Evolutionary conservation across 2,797 vertebrate species (phyloP).

Genomic region (Neoniphon sammara): DNA sequence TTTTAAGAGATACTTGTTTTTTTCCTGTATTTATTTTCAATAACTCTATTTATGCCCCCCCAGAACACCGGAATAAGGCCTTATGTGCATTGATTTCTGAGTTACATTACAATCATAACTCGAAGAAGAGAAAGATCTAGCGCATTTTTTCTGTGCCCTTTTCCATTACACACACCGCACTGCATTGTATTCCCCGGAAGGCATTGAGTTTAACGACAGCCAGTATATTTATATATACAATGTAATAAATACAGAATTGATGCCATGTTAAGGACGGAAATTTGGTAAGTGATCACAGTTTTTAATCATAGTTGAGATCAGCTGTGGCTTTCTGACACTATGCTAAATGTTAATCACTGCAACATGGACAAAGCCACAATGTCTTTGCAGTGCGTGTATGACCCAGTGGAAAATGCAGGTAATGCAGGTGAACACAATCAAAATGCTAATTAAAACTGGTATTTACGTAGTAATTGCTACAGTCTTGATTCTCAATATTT

Average conservation of each 20-base stretch:
- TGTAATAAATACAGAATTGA: too few species aligned
- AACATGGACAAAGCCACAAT: too few species aligned
- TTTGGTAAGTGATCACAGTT: conserved; percentile 12
- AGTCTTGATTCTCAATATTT: background rate
- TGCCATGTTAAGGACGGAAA: background rate
- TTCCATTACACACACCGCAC: conserved; percentile 1
- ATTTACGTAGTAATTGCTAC: background rate
- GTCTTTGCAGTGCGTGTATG: too few species aligned
- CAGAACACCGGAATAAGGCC: conserved; percentile 19
- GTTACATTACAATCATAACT: background rate
- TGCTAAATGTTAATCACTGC: too few species aligned
- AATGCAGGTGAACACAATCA: too few species aligned
- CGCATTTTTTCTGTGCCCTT: conserved; percentile 6
- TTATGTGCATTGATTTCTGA: conserved; percentile 8
- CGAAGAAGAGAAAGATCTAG: background rate
- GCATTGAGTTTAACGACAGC: conserved; percentile 11
- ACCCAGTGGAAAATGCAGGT: too few species aligned
- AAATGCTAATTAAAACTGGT: too few species aligned
- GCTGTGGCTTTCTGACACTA: conserved; percentile 18
- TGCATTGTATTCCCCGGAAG: conserved; percentile 16
- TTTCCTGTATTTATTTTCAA: conserved; percentile 28
- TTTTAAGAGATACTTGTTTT: conserved; percentile 42
- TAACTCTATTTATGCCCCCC: conserved; percentile 12
- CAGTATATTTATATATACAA: too few species aligned
- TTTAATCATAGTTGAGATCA: conserved; percentile 41